Conservation (phyloP, 1,140 invertebrate species). For the Temnothorax longispinosus region DNA sequence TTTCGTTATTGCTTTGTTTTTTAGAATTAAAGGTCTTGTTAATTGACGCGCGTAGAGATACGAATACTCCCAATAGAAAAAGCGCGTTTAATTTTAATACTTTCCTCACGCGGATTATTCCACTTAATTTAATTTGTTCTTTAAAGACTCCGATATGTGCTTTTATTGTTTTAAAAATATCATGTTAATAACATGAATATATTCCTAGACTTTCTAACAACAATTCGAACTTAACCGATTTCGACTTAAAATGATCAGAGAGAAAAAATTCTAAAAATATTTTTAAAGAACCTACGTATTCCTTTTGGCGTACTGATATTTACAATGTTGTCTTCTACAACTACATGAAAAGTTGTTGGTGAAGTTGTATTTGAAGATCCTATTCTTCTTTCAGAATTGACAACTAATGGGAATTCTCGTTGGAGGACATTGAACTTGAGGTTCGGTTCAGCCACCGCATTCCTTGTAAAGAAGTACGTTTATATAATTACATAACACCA, state of each 20-base stretch:
- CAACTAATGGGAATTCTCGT: too few species aligned
- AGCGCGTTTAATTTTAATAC: neutral
- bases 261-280: neutral
- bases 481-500: too few species aligned
- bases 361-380: too few species aligned
- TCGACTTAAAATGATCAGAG: neutral
- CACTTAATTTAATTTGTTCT: neutral
- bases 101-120: neutral
- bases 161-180: constrained; percentile 3
- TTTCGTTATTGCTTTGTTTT: neutral
- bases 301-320: too few species aligned
- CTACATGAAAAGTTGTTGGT: too few species aligned
- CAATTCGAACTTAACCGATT: constrained; percentile 5
- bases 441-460: too few species aligned
- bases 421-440: too few species aligned
- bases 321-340: too few species aligned
- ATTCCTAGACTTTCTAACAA: constrained; percentile 1
- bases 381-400: too few species aligned
- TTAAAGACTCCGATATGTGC: neutral
- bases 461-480: too few species aligned
- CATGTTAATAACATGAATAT: neutral
- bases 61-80: neutral
- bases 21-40: neutral
- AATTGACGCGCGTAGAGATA: neutral
- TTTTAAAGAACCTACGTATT: neutral